These are phyloP conservation scores for Sturnus vulgaris DNA, from an alignment of 2,113 vertebrate species.

Conservation along the genomic window DNA sequence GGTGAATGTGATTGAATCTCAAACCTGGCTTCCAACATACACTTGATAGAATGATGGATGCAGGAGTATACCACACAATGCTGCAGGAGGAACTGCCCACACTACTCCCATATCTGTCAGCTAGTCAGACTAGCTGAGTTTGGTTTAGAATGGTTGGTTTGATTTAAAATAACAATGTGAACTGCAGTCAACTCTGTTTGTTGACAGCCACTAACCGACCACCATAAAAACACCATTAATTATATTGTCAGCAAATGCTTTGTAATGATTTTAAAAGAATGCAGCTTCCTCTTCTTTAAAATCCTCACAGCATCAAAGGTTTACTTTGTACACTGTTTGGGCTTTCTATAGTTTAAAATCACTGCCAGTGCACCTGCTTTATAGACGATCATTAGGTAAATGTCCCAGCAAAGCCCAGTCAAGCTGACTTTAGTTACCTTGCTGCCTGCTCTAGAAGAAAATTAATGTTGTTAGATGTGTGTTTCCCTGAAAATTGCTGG, in stretches of 20 bases:
- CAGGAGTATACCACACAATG: not conserved
- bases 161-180: constrained; percentile 65
- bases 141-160: constrained; percentile 18
- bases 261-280: constrained; percentile 64
- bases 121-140: not conserved
- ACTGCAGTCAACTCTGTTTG: constrained; percentile 49
- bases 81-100: not conserved
- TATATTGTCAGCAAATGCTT: constrained; percentile 67
- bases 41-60: not conserved
- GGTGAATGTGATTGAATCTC: not conserved
- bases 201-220: constrained; percentile 58
- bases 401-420: constrained; percentile 61
- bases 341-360: constrained; percentile 62
- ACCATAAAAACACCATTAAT: constrained; percentile 59
- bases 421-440: constrained; percentile 74
- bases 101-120: not conserved
- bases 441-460: constrained; percentile 73
- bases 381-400: constrained; percentile 74
- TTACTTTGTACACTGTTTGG: constrained; percentile 57
- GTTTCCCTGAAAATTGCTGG: constrained; percentile 62
- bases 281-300: constrained; percentile 17
- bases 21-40: not conserved
- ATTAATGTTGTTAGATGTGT: constrained; percentile 66
- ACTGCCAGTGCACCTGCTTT: constrained; percentile 74
- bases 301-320: constrained; percentile 33